Evolutionary conservation across 2,113 vertebrate species (phyloP).

Genomic region (Cepphus grylle): DNA sequence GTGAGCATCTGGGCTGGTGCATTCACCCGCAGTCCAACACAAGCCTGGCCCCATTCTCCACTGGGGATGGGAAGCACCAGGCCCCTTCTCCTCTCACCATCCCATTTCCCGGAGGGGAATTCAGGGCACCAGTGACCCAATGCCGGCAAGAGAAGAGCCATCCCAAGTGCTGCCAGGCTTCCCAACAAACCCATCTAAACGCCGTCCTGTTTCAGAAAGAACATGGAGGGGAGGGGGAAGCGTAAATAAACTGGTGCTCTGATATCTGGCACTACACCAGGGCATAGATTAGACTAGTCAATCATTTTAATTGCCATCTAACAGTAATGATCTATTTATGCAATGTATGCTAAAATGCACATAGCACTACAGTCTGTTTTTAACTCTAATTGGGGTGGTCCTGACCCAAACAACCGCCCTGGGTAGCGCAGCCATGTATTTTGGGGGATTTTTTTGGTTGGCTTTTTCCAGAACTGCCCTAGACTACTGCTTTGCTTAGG

Average conservation of each 20-base stretch:
- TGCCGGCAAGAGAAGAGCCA: background rate
- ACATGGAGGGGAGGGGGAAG: background rate
- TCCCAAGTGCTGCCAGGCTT: background rate
- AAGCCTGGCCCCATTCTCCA: background rate
- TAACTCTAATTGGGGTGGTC: background rate
- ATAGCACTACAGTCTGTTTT: background rate
- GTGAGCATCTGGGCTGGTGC: background rate
- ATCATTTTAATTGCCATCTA: background rate
- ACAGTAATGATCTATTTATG: background rate
- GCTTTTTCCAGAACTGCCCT: background rate
- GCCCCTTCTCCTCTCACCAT: background rate
- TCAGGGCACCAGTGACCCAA: background rate
- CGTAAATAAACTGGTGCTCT: background rate
- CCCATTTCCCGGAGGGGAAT: background rate
- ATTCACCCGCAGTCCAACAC: background rate
- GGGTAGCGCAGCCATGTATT: background rate
- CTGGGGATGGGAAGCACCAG: background rate
- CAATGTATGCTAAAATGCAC: background rate
- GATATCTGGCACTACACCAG: background rate
- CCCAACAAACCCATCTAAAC: background rate
- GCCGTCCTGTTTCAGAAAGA: background rate
- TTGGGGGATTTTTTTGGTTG: background rate
- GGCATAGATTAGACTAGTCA: background rate
- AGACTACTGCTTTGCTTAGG: background rate
- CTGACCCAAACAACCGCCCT: background rate